These are phyloP conservation scores for Pelosia muscerda DNA, from an alignment of 2,888 invertebrate species.

Conservation along the genomic window DNA sequence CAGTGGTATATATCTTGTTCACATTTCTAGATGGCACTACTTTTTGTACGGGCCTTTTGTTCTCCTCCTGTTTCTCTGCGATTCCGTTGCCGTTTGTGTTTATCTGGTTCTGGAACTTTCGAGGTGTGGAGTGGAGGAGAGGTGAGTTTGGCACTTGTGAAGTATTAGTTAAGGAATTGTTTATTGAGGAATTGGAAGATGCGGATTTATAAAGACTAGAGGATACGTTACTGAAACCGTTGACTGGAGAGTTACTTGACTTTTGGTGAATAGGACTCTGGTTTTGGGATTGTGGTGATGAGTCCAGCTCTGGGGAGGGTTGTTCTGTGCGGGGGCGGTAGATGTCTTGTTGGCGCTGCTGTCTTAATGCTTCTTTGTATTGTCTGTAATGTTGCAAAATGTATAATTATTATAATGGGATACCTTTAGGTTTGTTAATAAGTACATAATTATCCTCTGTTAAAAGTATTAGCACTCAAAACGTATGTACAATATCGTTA, in stretches of 20 bases:
- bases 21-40: constrained; percentile 92
- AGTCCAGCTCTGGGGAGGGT: constrained; percentile 85
- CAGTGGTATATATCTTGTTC: constrained; percentile 82
- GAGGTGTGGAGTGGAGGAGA: constrained; percentile 80
- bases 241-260: constrained; percentile 82
- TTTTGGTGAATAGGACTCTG: constrained; percentile 80
- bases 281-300: constrained; percentile 78
- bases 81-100: constrained; percentile 62
- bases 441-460: not conserved
- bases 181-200: constrained; percentile 67
- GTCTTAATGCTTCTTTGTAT: constrained; percentile 95
- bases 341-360: constrained; percentile 93
- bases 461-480: not conserved
- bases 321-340: constrained; percentile 90
- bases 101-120: constrained; percentile 75
- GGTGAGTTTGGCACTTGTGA: constrained; percentile 80
- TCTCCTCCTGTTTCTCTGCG: constrained; percentile 77
- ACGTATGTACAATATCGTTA: not conserved
- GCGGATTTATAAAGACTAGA: constrained; percentile 75
- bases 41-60: constrained; percentile 92
- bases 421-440: not conserved
- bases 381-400: constrained; percentile 86
- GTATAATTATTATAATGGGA: constrained; percentile 24
- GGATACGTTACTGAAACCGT: constrained; percentile 87
- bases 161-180: constrained; percentile 66